Evolutionary conservation across 2,888 invertebrate species (phyloP).

Genomic region (Ennomos fuscantarius): DNA sequence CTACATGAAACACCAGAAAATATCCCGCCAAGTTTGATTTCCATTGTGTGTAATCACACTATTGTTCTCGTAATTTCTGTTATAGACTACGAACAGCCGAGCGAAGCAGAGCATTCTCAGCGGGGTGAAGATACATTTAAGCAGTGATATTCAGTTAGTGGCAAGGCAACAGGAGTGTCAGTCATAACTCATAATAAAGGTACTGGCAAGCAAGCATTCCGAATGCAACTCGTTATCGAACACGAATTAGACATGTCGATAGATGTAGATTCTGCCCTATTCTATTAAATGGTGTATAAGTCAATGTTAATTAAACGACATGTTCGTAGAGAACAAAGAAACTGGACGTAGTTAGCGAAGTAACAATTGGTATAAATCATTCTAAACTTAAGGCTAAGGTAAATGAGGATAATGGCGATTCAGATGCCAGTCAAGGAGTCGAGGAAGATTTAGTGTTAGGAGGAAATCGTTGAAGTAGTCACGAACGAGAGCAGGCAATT

Average conservation of each 20-base stretch:
- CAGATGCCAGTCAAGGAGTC: slow-evolving; percentile 59
- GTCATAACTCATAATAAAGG: slow-evolving; percentile 53
- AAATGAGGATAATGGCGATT: slow-evolving; percentile 57
- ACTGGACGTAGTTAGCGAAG: slow-evolving; percentile 38
- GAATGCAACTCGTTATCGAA: slow-evolving; percentile 49
- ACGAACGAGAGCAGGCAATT: slow-evolving; percentile 69
- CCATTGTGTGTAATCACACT: slow-evolving; percentile 40
- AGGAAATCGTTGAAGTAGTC: slow-evolving; percentile 60
- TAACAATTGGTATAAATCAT: slow-evolving; percentile 42
- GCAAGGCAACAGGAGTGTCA: slow-evolving; percentile 80
- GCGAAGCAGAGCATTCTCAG: slow-evolving; percentile 85
- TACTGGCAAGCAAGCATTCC: slow-evolving; percentile 77
- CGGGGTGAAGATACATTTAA: slow-evolving; percentile 78
- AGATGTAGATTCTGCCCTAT: slow-evolving; percentile 6
- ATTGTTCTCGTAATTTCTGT: slow-evolving; percentile 47
- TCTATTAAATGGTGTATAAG: slow-evolving; percentile 11
- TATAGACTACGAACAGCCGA: slow-evolving; percentile 65
- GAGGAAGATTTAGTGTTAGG: slow-evolving; percentile 55
- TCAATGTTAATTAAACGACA: slow-evolving; percentile 29
- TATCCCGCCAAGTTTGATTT: slow-evolving; percentile 69
- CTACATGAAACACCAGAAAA: slow-evolving; percentile 49
- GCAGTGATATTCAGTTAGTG: slow-evolving; percentile 83
- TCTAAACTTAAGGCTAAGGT: slow-evolving; percentile 39
- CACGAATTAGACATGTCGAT: slow-evolving; percentile 17
- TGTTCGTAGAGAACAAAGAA: slow-evolving; percentile 43